Evolutionary conservation across 2,888 invertebrate species (phyloP).

Genomic region (Chrysodeixis includens): DNA sequence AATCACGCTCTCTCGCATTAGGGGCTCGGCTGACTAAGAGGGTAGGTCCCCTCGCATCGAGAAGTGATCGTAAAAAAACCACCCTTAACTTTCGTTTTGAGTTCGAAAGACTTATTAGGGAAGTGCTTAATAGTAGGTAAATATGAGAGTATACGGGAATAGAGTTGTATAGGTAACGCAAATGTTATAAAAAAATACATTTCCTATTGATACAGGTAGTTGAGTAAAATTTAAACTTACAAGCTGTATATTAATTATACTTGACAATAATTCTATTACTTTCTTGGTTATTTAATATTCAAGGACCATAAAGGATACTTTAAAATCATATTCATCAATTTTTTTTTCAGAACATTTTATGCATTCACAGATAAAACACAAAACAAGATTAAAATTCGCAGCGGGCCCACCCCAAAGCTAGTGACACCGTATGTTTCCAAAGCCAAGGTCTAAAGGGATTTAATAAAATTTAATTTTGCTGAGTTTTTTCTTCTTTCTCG

Average conservation of each 20-base stretch:
- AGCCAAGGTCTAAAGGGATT: conserved; percentile 54
- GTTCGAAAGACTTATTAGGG: conserved; percentile 60
- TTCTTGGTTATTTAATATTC: too few species aligned
- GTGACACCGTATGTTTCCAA: conserved; percentile 43
- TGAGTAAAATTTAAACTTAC: too few species aligned
- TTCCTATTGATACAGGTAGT: too few species aligned
- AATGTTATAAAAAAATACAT: too few species aligned
- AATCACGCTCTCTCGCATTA: conserved; percentile 58
- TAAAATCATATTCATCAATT: too few species aligned
- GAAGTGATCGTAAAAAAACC: conserved; percentile 61
- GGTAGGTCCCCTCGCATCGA: conserved; percentile 50
- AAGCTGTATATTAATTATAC: too few species aligned
- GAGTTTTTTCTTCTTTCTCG: conserved; percentile 57
- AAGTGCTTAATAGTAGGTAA: conserved; percentile 62
- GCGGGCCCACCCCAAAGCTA: conserved; percentile 5
- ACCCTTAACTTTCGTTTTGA: conserved; percentile 57
- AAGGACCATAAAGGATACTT: too few species aligned
- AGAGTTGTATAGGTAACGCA: conserved; percentile 6
- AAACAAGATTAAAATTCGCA: neutral
- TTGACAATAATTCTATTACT: too few species aligned
- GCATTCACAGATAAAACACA: too few species aligned
- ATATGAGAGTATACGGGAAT: conserved; percentile 34
- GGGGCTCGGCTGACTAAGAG: conserved; percentile 46
- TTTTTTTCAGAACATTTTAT: too few species aligned
- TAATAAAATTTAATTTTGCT: conserved; percentile 64